Evolutionary conservation across 1,140 invertebrate species (phyloP).

Genomic region (Bombus impatiens): DNA sequence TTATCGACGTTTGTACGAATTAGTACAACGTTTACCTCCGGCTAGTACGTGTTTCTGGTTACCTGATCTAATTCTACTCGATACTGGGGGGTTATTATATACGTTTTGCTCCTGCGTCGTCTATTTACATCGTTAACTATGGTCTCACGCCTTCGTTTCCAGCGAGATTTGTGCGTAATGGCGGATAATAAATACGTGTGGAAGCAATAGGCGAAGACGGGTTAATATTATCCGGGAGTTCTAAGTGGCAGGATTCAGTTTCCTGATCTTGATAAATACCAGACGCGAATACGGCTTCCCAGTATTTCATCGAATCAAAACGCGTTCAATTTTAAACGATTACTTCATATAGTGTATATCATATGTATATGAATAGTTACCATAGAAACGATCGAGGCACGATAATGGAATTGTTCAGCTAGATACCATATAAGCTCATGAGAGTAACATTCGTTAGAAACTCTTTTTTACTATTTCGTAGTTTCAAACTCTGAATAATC

Average conservation of each 20-base stretch:
- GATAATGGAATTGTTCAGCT: not conserved
- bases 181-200: conserved; percentile 57
- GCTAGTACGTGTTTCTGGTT: conserved; percentile 45
- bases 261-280: not conserved
- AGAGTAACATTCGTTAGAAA: not conserved
- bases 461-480: not conserved
- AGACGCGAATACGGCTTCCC: conserved; percentile 1
- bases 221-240: conserved; percentile 42
- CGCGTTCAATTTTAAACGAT: not conserved
- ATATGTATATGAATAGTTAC: not conserved
- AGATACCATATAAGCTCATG: not conserved
- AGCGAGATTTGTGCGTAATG: conserved; percentile 49
- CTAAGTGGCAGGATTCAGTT: conserved; percentile 43
- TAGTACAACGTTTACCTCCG: conserved; percentile 43
- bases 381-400: conserved; percentile 5
- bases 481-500: not conserved
- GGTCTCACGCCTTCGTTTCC: conserved; percentile 54
- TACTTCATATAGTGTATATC: not conserved
- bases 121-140: conserved; percentile 73
- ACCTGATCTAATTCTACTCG: conserved; percentile 67
- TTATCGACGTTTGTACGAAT: conserved; percentile 28
- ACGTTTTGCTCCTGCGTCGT: conserved; percentile 57
- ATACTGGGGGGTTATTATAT: conserved; percentile 56
- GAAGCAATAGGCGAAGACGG: conserved; percentile 57
- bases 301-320: not conserved